Base-by-base conservation (phyloP, 1,140 invertebrate genomes). In the Globodera rostochiensis region DNA sequence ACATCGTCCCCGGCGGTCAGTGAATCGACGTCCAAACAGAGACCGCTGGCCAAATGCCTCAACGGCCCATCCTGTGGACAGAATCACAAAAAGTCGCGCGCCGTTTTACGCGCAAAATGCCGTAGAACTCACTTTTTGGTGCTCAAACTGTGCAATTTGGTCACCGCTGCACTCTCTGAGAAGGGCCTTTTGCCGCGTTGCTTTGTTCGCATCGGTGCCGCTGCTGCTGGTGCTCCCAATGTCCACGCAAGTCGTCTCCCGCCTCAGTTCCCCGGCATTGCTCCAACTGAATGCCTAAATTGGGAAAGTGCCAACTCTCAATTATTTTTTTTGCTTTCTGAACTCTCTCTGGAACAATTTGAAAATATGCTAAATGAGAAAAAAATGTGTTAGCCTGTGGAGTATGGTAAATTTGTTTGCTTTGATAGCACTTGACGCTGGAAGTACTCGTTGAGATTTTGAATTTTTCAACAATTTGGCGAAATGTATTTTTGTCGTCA, bases 211-310 rank as follows among this genome's bases (percentile, higher is more conserved):
- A 9, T n/a, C 53, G 49, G 57, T 73, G 25, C 66, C 11, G 15
- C 73, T 19, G 70, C 77, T 36, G n/a, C 67, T 79, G 73, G 3
- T 25, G 19, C 0, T 19, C 8, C 79, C 80, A 15, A 86, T 53
- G 74, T 88, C 86, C 1, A 87, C 84, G 49, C 86, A 87, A 9
- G 85, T 88, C 13, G 83, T 87, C 85, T 87, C 86, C 2, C 86
- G 76, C 19, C 86, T 74, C 9, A 87, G 67, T 67, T 85, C 64
- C 15, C 80, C 74, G 45, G 83, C 84, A 4, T 79, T 83, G 47
- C 84, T 87, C 57, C 88, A 74, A 21, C 86, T 88, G 75, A 88
- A 87, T 36, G 86, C 77, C 85, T 86, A 57, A 9, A 86, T 36
- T 36, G 36, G 36, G 36, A 36, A 36, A 36, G 25, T 36, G 36